A percentile compares a stretch with the other conserved stretches of the same genome.
These are phyloP conservation scores for Ispidina picta DNA, from an alignment of 2,797 vertebrate species.

Conservation along the genomic window DNA sequence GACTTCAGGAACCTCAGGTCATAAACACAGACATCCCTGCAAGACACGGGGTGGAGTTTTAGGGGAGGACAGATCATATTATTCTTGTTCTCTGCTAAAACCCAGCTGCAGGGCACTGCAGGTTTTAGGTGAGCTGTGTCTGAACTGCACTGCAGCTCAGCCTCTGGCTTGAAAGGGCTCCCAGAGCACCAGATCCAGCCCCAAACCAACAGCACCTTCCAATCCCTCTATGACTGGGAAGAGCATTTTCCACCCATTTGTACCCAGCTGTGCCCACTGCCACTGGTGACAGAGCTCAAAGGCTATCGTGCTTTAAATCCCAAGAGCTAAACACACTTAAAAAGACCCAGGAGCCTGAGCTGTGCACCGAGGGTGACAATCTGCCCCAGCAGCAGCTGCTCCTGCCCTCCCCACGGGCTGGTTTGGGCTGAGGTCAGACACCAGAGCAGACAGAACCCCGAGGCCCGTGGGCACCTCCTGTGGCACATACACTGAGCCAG, in stretches of 20 bases:
- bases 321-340: not conserved
- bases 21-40: slow-evolving; percentile 78
- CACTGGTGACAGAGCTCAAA: not conserved
- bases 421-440: not conserved
- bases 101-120: fast-evolving
- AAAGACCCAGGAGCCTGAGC: not conserved
- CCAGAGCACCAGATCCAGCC: not conserved
- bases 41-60: not conserved
- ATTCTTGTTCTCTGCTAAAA: fast-evolving
- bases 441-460: too few relatives aligned
- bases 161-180: not conserved
- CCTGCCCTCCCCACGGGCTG: not conserved
- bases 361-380: fast-evolving
- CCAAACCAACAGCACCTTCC: not conserved
- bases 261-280: not conserved
- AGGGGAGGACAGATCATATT: not conserved
- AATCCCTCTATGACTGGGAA: not conserved
- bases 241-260: not conserved
- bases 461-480: too few relatives aligned
- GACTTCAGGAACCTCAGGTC: slow-evolving; percentile 83
- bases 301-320: not conserved
- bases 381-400: not conserved
- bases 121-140: fast-evolving
- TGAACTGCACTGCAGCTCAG: not conserved
- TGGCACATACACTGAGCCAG: slow-evolving; percentile 79